Evolutionary conservation across 2,113 vertebrate species (phyloP).

Genomic region (Otolemur garnettii): DNA sequence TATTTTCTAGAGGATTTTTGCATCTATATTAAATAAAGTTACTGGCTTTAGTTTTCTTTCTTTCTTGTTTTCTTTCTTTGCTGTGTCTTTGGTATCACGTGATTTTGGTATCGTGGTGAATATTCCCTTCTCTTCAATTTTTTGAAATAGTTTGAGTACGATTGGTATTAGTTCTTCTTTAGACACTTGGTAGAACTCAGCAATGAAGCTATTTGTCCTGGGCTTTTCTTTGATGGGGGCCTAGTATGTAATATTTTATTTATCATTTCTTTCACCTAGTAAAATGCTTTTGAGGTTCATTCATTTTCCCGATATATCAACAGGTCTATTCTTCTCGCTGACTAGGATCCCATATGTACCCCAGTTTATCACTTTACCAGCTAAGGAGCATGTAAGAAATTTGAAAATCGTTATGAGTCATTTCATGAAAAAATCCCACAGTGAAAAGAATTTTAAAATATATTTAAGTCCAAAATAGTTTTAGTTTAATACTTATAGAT

Average conservation of each 20-base stretch:
- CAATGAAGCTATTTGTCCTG: too few species aligned
- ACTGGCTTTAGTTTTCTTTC: too few species aligned
- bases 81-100: too few species aligned
- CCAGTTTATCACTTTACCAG: not conserved
- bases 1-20: too few species aligned
- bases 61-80: too few species aligned
- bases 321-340: not conserved
- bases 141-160: too few species aligned
- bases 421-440: not conserved
- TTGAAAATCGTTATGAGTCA: not conserved
- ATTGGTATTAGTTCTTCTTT: too few species aligned
- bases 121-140: too few species aligned
- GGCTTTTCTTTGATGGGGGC: too few species aligned
- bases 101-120: too few species aligned
- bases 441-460: slow-evolving; percentile 24
- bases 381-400: not conserved
- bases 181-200: too few species aligned
- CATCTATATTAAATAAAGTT: too few species aligned
- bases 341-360: not conserved
- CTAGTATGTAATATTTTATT: not conserved
- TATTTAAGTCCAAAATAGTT: not conserved
- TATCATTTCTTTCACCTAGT: not conserved
- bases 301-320: not conserved
- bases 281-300: not conserved
- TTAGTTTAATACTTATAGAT: slow-evolving; percentile 3